Evolutionary conservation across 1,140 invertebrate species (phyloP).

Genomic region (Tigriopus japonicus): DNA sequence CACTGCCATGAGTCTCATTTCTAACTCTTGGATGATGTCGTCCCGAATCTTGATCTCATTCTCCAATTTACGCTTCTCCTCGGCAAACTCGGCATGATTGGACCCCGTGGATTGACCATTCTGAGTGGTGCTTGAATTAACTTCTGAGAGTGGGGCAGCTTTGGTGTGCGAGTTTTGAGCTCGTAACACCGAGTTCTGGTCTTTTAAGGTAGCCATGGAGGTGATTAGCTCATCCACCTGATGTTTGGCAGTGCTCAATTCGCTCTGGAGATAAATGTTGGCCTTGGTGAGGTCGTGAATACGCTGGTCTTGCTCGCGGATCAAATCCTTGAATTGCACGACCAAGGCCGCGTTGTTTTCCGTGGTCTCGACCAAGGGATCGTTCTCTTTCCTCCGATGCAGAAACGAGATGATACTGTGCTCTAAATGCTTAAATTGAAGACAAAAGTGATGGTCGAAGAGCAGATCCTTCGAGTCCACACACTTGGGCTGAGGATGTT

Average conservation of each 20-base stretch:
- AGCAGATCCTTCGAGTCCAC: constrained; percentile 56
- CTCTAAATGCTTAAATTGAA: constrained; percentile 45
- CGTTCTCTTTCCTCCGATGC: background rate
- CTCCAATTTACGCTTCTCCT: background rate
- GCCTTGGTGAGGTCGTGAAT: background rate
- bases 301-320: background rate
- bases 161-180: background rate
- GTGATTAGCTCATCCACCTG: background rate
- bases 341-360: background rate
- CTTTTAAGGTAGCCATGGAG: background rate
- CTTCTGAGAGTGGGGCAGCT: no score
- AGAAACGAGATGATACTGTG: constrained; percentile 16
- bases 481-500: constrained; percentile 69
- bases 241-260: background rate
- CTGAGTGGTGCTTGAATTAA: background rate
- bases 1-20: background rate
- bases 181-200: background rate
- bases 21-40: background rate
- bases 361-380: background rate
- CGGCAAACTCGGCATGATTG: background rate
- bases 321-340: background rate
- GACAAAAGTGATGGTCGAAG: constrained; percentile 89
- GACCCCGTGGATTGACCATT: background rate
- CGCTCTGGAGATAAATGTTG: background rate
- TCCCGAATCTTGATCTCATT: background rate